phyloP scores from a whole-genome alignment of 2,797 vertebrate genomes.

The Phaenicophaeus curvirostris region DNA sequence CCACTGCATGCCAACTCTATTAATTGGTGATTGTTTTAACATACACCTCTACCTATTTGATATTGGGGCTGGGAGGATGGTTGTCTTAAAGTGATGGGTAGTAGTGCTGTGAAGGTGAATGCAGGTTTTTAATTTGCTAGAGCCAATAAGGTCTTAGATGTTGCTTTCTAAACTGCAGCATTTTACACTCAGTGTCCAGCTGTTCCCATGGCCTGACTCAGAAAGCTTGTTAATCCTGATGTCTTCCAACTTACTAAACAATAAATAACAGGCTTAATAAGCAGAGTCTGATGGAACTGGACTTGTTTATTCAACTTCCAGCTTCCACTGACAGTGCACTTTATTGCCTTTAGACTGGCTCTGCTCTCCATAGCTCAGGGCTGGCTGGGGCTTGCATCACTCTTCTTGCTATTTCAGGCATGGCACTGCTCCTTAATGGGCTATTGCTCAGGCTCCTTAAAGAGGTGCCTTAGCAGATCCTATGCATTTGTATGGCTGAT shows the following conservation, averaged over 20 bases:
- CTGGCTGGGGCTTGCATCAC: background rate
- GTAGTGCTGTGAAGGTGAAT: background rate
- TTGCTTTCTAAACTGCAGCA: background rate
- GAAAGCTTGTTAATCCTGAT: conserved; percentile 2
- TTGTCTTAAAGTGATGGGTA: background rate
- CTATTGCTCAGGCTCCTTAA: background rate
- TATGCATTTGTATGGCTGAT: background rate
- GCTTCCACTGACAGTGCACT: background rate
- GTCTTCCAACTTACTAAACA: background rate
- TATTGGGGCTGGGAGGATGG: background rate
- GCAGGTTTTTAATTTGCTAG: background rate
- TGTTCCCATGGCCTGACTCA: background rate
- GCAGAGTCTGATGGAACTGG: background rate
- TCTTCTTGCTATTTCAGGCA: background rate
- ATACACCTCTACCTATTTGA: background rate
- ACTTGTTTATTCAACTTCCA: background rate
- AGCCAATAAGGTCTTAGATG: background rate
- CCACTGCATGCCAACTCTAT: background rate
- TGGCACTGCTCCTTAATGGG: background rate
- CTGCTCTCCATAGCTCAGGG: background rate
- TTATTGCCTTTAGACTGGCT: background rate
- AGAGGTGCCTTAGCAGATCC: background rate
- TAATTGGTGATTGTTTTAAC: conserved; percentile 41
- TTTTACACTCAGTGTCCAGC: background rate
- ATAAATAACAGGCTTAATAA: conserved; percentile 15